phyloP scores from a whole-genome alignment of 2,113 vertebrate genomes.

The Vidua macroura region DNA sequence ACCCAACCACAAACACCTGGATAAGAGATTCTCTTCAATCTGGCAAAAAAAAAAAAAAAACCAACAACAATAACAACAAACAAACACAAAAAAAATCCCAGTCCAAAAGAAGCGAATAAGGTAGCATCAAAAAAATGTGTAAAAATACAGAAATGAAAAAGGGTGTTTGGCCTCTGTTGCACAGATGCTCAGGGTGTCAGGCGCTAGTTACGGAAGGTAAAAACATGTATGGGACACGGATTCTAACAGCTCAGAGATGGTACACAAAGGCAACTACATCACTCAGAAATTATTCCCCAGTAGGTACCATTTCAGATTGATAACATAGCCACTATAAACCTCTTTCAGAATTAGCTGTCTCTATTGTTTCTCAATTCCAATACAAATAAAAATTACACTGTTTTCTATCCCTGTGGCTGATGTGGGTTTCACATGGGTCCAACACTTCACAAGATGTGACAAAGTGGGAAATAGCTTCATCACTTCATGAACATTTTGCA shows the following conservation, averaged over 20 bases:
- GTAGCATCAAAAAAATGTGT: not conserved
- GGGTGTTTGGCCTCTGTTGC: not conserved
- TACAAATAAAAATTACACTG: not conserved
- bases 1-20: not conserved
- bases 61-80: not conserved
- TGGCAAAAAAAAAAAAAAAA: not conserved
- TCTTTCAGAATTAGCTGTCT: not conserved
- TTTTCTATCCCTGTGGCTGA: not conserved
- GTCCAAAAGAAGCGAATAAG: not conserved
- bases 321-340: not conserved
- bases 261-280: not conserved
- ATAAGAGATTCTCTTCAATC: not conserved
- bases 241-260: not conserved
- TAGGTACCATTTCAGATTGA: not conserved
- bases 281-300: not conserved
- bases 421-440: not conserved
- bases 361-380: not conserved
- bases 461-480: not conserved
- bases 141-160: not conserved
- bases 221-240: not conserved
- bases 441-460: fast-evolving
- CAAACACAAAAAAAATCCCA: not conserved
- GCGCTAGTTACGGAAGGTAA: not conserved
- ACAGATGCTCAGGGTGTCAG: not conserved
- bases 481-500: not conserved